Evolutionary conservation across 1,140 invertebrate species (phyloP), one percentile per base, ranked within the genome.

Genomic region (Drosophila gunungcola): DNA sequence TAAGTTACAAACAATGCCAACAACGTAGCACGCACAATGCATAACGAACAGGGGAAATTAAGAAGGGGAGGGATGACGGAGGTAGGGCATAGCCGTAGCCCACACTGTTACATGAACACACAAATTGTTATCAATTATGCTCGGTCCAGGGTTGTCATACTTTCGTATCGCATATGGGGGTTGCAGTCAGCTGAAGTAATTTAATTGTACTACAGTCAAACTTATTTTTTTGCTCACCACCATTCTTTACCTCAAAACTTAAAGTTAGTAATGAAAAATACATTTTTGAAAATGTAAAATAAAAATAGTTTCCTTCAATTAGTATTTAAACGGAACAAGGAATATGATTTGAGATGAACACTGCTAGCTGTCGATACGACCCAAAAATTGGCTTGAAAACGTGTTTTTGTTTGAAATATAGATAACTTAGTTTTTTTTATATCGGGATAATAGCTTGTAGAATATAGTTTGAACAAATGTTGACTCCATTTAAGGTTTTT

Each of bases 61-160:
- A 21, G 46, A 25, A 42, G 52, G 34, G 51, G 13, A 11, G 42
- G 41, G 41, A 58, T 13, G 43, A 45, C 34, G 32, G 34, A 27
- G 36, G 60, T 21, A 38, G 42, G 36, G 46, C 36, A 46, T 3
- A 34, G 49, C 10, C 16, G 42, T 3, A 34, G 49, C 10, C 16
- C 9, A 45, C 53, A 34, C 13, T 39, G 41, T n/a, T 42, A 73
- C 36, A 53, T 34, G 41, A 21, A 34, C 27, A 54, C 38, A 58
- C 53, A 61, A 73, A 56, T 63, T 57, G 46, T 86, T 86, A 86
- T 86, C 70, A 86, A 79, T 89, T 86, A 77, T 88, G 65, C 34
- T 78, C 49, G 42, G 61, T 41, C 51, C 56, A 83, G 80, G 82
- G 82, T 82, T 82, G 78, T 65, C 83, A 63, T 55, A 41, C 38